These are phyloP conservation scores for Gonioctena quinquepunctata DNA, from an alignment of 1,140 invertebrate genomes.

Conservation along the genomic window DNA sequence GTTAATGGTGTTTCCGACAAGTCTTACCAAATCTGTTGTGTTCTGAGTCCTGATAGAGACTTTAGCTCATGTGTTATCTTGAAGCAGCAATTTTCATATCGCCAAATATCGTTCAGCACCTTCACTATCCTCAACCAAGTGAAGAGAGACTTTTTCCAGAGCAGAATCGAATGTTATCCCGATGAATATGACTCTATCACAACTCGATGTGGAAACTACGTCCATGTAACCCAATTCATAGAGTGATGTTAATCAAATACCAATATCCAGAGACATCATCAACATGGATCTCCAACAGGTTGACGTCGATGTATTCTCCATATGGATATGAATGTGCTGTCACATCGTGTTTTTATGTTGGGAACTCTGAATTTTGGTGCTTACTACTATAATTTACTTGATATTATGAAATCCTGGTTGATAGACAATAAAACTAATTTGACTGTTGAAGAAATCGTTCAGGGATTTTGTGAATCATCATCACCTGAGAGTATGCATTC, in stretches of 20 bases:
- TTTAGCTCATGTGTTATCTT: background rate
- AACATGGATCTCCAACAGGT: background rate
- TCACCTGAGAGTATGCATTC: background rate
- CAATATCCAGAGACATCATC: background rate
- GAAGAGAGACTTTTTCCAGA: background rate
- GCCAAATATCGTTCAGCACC: background rate
- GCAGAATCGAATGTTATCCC: background rate
- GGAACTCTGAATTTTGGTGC: background rate
- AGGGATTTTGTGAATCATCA: background rate
- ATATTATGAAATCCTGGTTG: background rate
- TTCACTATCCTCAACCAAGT: background rate
- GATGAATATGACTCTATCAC: background rate
- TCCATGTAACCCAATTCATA: background rate
- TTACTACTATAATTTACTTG: no score
- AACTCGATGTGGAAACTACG: background rate
- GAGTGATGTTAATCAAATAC: background rate
- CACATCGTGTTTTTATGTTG: background rate
- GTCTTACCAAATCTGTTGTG: background rate
- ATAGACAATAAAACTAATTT: background rate
- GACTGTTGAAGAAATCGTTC: background rate
- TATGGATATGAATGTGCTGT: background rate
- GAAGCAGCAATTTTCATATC: background rate
- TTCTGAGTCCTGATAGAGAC: background rate
- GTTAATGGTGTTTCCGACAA: background rate
- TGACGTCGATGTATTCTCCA: background rate